A percentile compares a stretch with the other conserved stretches of the same genome.
These are phyloP conservation scores for Amblyopsis rosae DNA, from an alignment of 2,113 vertebrate genomes.

Conservation along the genomic window DNA sequence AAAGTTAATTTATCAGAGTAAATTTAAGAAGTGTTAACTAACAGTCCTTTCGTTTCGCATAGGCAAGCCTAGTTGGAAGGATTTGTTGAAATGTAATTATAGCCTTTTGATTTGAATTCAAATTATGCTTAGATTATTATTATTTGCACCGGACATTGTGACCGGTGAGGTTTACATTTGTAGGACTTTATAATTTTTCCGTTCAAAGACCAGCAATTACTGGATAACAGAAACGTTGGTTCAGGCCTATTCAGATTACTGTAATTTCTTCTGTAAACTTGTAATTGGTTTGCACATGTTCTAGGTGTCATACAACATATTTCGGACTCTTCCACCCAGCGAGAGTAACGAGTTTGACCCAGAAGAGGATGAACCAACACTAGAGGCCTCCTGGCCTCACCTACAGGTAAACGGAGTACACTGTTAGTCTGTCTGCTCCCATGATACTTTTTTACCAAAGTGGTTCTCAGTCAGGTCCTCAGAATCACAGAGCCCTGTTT, in stretches of 20 bases:
- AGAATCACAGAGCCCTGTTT: background rate
- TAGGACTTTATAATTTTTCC: background rate
- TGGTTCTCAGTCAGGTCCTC: background rate
- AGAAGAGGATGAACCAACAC: constrained; percentile 97
- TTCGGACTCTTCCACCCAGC: constrained; percentile 98
- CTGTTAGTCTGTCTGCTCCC: constrained; percentile 7
- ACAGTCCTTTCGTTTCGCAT: too few species aligned
- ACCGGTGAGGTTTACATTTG: too few species aligned
- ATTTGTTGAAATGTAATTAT: too few species aligned
- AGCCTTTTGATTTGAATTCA: too few species aligned
- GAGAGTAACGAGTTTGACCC: constrained; percentile 99
- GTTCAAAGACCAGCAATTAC: background rate
- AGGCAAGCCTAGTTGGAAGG: too few species aligned
- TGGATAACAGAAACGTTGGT: background rate
- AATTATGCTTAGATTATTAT: too few species aligned
- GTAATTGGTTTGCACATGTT: constrained; percentile 1
- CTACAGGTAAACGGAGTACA: constrained; percentile 84
- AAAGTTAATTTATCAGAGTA: too few species aligned
- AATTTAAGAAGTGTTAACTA: too few species aligned
- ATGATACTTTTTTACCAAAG: background rate
- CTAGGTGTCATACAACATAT: constrained; percentile 99
- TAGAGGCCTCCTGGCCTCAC: constrained; percentile 98
- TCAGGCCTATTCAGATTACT: background rate
- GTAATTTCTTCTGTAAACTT: background rate
- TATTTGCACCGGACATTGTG: too few species aligned